These are phyloP conservation scores for Rhadina sibilatrix DNA, from an alignment of 2,113 vertebrate genomes.

Conservation along the genomic window DNA sequence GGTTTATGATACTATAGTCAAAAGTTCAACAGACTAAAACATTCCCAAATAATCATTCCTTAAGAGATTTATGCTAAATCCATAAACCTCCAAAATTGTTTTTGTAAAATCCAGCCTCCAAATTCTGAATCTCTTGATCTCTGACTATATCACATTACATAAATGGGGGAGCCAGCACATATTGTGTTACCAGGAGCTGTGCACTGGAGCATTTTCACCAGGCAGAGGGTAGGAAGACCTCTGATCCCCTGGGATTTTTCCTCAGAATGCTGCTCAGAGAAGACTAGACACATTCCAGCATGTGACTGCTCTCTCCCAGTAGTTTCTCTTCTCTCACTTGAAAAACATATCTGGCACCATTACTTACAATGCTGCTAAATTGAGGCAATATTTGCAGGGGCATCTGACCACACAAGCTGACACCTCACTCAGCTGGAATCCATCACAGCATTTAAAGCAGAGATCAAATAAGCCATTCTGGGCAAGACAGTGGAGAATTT, in stretches of 20 bases:
- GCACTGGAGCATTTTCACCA: background rate
- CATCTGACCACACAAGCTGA: background rate
- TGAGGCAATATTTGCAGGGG: background rate
- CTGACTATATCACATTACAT: too few species aligned
- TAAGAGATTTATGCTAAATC: background rate
- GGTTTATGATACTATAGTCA: background rate
- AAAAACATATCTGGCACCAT: rapidly evolving
- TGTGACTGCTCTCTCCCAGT: background rate
- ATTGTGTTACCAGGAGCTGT: background rate
- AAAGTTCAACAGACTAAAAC: background rate
- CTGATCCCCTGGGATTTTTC: background rate
- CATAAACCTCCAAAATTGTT: background rate
- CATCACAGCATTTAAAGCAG: background rate
- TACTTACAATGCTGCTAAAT: background rate
- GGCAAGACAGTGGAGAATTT: background rate
- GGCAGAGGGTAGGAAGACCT: background rate
- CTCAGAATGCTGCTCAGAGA: background rate
- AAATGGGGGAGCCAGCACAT: background rate
- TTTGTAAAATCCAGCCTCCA: background rate
- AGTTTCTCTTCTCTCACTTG: background rate
- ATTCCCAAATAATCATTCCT: background rate
- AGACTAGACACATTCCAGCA: background rate
- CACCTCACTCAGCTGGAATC: background rate
- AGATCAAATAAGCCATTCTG: background rate
- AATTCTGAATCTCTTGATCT: background rate